Evolutionary conservation across 2,797 vertebrate genomes (phyloP).

Genomic region (Gadopsis marmoratus): DNA sequence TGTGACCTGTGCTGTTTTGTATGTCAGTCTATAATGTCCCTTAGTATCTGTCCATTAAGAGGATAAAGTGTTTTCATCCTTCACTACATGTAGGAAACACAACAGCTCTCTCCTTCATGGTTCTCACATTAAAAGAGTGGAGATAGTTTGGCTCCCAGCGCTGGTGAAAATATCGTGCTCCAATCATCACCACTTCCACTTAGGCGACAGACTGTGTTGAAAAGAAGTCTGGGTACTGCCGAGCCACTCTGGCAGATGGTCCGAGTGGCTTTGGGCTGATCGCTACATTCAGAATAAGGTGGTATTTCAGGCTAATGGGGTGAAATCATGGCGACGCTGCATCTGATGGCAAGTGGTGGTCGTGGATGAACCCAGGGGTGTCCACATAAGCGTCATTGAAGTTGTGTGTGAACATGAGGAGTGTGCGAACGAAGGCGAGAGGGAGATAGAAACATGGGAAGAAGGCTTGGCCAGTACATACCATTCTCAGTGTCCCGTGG

Average conservation of each 20-base stretch:
- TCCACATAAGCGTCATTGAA: slow-evolving; percentile 57
- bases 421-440: slow-evolving; percentile 26
- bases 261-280: slow-evolving; percentile 8
- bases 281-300: background rate
- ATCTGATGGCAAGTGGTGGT: background rate
- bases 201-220: slow-evolving; percentile 48
- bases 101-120: background rate
- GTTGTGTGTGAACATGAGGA: slow-evolving; percentile 38
- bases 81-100: slow-evolving; percentile 12
- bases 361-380: slow-evolving; percentile 5
- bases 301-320: slow-evolving; percentile 17
- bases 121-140: slow-evolving; percentile 29
- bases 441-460: slow-evolving; percentile 49
- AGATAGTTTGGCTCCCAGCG: slow-evolving; percentile 20
- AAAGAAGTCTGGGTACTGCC: slow-evolving; percentile 17
- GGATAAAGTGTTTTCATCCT: background rate
- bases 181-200: slow-evolving; percentile 36
- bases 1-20: background rate
- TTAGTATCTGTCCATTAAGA: background rate
- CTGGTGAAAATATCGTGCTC: slow-evolving; percentile 32
- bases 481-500: slow-evolving; percentile 75
- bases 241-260: slow-evolving; percentile 41
- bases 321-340: slow-evolving; percentile 9
- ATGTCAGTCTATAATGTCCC: background rate
- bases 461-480: slow-evolving; percentile 72